phyloP scores from a whole-genome alignment of 2,888 invertebrate species.

The Deroplatys truncata region DNA sequence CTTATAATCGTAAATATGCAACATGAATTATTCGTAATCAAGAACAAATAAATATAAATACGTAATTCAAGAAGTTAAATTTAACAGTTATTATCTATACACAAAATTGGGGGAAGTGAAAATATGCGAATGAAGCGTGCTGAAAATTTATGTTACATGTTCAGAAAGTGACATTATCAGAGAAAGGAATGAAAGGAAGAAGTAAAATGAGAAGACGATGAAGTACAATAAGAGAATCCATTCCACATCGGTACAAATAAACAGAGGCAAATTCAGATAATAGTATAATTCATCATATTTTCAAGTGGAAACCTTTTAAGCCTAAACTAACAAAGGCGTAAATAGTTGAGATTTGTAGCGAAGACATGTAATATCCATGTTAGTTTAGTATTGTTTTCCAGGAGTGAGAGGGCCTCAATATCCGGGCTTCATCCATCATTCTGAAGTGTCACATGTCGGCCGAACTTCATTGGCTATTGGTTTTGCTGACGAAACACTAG shows the following conservation, averaged over 20 bases:
- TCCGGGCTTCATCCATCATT: constrained; percentile 3
- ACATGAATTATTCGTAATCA: too few species aligned
- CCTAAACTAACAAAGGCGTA: constrained; percentile 3
- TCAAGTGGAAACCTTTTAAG: constrained; percentile 12
- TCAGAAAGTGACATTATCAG: too few species aligned
- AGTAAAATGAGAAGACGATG: neutral
- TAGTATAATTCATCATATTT: neutral
- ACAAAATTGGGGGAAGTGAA: too few species aligned
- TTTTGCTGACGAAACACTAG: neutral
- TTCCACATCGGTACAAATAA: neutral
- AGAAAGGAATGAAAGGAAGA: neutral
- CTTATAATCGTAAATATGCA: too few species aligned
- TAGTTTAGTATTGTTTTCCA: neutral
- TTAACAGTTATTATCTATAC: too few species aligned
- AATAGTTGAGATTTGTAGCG: constrained; percentile 2
- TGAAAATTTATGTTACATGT: too few species aligned
- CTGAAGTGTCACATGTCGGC: constrained; percentile 1
- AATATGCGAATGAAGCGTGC: too few species aligned
- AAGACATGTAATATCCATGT: neutral
- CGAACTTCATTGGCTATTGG: neutral
- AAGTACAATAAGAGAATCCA: neutral
- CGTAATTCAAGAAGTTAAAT: too few species aligned
- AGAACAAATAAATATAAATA: too few species aligned
- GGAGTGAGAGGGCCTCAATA: neutral
- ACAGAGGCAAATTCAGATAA: neutral